Evolutionary conservation across 2,888 invertebrate genomes (phyloP), one percentile per base, ranked within the genome.

Genomic region (Dryocosmus kuriphilus): DNA sequence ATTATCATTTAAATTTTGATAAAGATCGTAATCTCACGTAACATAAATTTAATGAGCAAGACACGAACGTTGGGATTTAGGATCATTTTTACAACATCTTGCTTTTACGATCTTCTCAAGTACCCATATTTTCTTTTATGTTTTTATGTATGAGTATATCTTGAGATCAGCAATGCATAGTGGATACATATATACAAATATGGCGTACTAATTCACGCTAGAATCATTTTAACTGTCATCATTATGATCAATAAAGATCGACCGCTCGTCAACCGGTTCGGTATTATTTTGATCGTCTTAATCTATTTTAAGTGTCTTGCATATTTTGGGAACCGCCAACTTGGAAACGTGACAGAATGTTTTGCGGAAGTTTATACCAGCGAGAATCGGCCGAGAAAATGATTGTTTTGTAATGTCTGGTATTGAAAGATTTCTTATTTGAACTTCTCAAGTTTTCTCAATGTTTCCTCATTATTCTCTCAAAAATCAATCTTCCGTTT

Each of bases 151-250:
- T 19, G 67, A 41, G 27, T 65, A 27, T 67, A 67, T 38, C 67
- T 24, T 41, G 46, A 46, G 19, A 67, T 16, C 27, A 2, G 16
- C 14, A 19, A 27, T 30, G 67, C 22, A 65, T 41, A 24, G 14
- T 62, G 62, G 6, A 62, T 19, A 27, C 41, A 67, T 27, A 27
- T 67, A 67, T 46, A 46, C 41, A 46, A 67, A 67, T 67, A 67
- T 67, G 27, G 16, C 55, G 78, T 80, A 80, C 79, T 84, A 81
- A 82, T 78, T 85, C 80, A 84, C 85, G 85, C 85, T 79, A 84
- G 82, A 78, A 84, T 85, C 82, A 76, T 62, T 83, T 84, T 84
- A 81, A 84, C 77, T 76, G 80, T 83, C 81, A 81, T 79, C 81
- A 80, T 63, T 11, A 46, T 60, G 14, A 76, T 46, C 41, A 71